Evolutionary conservation across 2,797 vertebrate genomes (phyloP), one percentile per base, ranked within the genome.

Genomic region (Muscicapa comitata): DNA sequence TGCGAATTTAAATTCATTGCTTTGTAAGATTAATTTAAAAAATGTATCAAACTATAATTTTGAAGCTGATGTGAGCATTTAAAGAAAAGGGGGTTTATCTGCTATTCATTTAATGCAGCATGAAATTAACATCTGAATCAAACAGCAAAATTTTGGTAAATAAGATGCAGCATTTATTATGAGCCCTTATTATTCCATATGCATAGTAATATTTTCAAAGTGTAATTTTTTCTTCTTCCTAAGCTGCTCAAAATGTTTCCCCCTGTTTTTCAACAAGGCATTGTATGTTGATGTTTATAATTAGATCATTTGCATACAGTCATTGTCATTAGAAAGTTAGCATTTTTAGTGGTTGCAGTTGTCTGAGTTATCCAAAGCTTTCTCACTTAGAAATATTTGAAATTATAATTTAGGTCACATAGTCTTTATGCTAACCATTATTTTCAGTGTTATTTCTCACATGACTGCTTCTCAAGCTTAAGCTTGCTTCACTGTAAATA

Each of bases 21-120:
- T 97, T 96, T 96, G 84, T 93, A 95, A 93, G 85, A 78, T 93
- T 89, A 91, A 95, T 96, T 88, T 13, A 50, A 94, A 94, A 95
- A 95, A 93, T 31, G 20, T 81, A 92, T 86, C 77, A 62, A 74
- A 90, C 42, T 77, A 33, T 91, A 74, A 92, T 88, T 90, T 86
- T 94, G 67, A 92, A 88, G 65, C 67, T 71, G 75, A 80, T 66
- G 55, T 94, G 79, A 83, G 29, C 70, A 19, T 84, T 87, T 94
- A 84, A 91, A 92, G 85, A 88, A 78, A 82, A 91, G 13, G n/a
- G 19, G 28, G 5, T 86, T 93, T 95, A 85, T 87, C 53, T 87
- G 59, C 70, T 90, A 10, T 45, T 92, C 76, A 86, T 93, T 76
- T 91, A 95, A 92, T 80, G 38, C 42, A 45, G 81, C 70, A 77